phyloP scores from a whole-genome alignment of 1,140 invertebrate genomes.

The Ceratitis capitata region DNA sequence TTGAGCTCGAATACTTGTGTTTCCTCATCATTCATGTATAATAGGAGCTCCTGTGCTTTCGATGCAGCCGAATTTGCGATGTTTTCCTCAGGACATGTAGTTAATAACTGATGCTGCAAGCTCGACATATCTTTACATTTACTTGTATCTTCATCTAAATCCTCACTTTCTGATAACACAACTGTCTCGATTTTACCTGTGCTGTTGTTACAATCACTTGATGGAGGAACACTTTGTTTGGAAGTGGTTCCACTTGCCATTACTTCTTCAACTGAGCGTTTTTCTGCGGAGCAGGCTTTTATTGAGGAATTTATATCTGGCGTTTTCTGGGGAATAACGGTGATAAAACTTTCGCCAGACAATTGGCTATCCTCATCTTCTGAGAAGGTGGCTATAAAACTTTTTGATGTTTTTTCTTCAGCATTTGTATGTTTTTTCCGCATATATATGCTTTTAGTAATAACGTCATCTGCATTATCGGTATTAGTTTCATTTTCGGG shows the following conservation, averaged over 20 bases:
- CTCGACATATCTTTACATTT: background rate
- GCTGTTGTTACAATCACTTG: background rate
- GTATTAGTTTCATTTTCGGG: no score
- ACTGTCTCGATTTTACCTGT: background rate
- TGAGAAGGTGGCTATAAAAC: background rate
- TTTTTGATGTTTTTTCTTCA: background rate
- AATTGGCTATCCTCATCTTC: background rate
- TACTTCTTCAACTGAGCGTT: background rate
- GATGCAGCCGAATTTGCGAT: background rate
- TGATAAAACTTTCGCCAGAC: background rate
- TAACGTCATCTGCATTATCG: background rate
- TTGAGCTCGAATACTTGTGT: background rate
- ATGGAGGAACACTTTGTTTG: background rate
- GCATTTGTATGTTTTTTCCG: background rate
- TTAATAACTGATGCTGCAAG: background rate
- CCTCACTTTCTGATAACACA: background rate
- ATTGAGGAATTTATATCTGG: background rate
- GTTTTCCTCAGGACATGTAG: background rate
- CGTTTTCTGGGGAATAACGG: background rate
- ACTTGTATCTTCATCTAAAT: background rate
- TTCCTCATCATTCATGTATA: background rate
- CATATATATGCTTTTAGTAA: conserved; percentile 22
- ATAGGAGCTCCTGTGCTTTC: background rate
- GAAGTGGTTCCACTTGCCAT: background rate
- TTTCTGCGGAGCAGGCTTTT: background rate